A percentile compares a stretch with the other conserved stretches of the same genome.
Evolutionary conservation across 2,888 invertebrate species (phyloP).

Genomic region (Nineta flava): DNA sequence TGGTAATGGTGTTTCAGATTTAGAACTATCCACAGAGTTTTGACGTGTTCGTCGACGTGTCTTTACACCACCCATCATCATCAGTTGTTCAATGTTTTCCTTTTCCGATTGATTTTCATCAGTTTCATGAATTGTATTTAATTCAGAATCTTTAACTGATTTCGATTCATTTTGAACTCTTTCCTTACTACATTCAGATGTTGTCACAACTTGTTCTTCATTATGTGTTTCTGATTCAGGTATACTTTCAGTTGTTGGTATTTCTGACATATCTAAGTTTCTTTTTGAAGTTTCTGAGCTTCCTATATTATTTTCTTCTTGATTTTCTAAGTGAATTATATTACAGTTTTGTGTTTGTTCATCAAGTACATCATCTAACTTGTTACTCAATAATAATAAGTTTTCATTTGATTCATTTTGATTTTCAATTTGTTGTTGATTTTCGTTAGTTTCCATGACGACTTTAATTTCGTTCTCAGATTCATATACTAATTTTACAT

Average conservation of each 20-base stretch:
- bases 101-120: background rate
- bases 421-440: background rate
- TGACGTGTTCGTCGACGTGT: too few relatives aligned
- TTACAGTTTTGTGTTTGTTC: too few relatives aligned
- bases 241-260: background rate
- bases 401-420: background rate
- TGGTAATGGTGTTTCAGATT: too few relatives aligned
- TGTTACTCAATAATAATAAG: too few relatives aligned
- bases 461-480: background rate
- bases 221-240: background rate
- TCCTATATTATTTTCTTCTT: too few relatives aligned
- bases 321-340: too few relatives aligned
- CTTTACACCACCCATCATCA: background rate
- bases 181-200: background rate
- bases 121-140: background rate
- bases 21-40: too few relatives aligned
- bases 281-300: too few relatives aligned
- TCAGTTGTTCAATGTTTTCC: background rate
- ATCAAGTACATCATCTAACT: too few relatives aligned
- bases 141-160: background rate
- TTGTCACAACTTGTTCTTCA: background rate
- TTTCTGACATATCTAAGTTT: too few relatives aligned
- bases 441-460: background rate
- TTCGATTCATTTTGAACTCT: background rate
- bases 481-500: background rate